Base-by-base conservation (phyloP, 2,113 vertebrate species). In the Zosterops hypoxanthus region DNA sequence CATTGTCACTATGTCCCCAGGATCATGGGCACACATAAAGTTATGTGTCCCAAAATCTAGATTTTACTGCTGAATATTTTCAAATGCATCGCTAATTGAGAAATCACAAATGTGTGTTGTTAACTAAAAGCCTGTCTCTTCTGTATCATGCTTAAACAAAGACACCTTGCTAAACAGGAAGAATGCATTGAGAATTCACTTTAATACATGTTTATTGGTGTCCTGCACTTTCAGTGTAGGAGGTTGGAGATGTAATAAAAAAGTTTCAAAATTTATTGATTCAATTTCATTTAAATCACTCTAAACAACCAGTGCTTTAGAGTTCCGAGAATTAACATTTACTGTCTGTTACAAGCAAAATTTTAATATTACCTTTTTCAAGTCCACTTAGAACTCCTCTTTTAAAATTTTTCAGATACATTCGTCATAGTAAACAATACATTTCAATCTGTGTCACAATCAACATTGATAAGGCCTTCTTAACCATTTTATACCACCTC, bases 371-470 rank as follows among this genome's bases (percentile, higher is more conserved):
- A 94, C 59, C n/a, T 70, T 92, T 96, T 84, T 46, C 2, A 47
- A 96, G 95, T 92, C 86, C 33, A 26, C 50, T 95, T 94, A 95
- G 94, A 80, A 96, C 90, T 94, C 92, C 87, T 95, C 63, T 90
- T 96, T 98, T 96, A 97, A 97, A 96, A 97, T 96, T 97, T 82
- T 90, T 95, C 94, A 97, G 96, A 97, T 97, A 98, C 97, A 98
- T 97, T 98, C 97, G 95, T 96, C 96, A 91, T 87, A 97, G 98
- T 98, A 98, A 98, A 98, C 97, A 98, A 90, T 97, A 95, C 86
- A 95, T 97, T 96, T 97, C 91, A 95, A 94, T 93, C 95, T 93
- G 78, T 89, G 81, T 95, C 97, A 96, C 97, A 91, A 96, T 96
- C 90, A 91, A 91, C 85, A 96, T 41, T 92, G 95, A 31, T 97